Evolutionary conservation across 2,888 invertebrate species (phyloP), one percentile per base, ranked within the genome.

Genomic region (Caenorhabditis sulstoni): DNA sequence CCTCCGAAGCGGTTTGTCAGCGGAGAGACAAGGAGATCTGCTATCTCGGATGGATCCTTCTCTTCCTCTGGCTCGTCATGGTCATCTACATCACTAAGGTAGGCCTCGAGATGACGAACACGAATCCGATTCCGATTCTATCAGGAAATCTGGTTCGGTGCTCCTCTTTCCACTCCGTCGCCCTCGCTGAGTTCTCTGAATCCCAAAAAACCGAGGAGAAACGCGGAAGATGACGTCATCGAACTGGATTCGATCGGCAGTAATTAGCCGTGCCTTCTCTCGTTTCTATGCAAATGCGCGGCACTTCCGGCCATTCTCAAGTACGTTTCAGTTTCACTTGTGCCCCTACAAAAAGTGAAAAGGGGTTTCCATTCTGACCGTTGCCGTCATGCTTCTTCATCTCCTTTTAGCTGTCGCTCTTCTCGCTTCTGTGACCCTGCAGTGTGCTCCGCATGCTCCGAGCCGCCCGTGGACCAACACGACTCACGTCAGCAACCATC

Each of bases 21-120:
- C 68, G 79, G 1, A 52, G 85, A 18, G 86, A 86, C 20, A 77
- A 79, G 18, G 79, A 85, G 50, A 86, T 86, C 39, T 84, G 85
- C 44, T 79, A 71, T 57, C 67, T 86, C 16, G 86, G 86, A 39
- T 86, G 86, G 86, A 57, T 82, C 16, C 52, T 86, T 0, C 52
- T 86, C 11, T 79, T 84, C 22, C 45, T 81, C 5, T 86, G 86
- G 85, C 70, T 86, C 11, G 55, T 71, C 22, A 85, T 83, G 81
- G 76, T 86, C 35, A 82, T 85, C 58, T 86, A 86, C 52, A 84
- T 85, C 55, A 86, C 85, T 7, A 82, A 84, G 57, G 86, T 84
- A 8, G 18, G 41, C 41, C 4, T 7, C 7, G 4, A 7, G 29
- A 29, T 5, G 29, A 29, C 29, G 29, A 5, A 3, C 4, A 7